A percentile compares a stretch with the other conserved stretches of the same genome.
phyloP scores from a whole-genome alignment of 2,113 vertebrate species.

The Dipodomys merriami region DNA sequence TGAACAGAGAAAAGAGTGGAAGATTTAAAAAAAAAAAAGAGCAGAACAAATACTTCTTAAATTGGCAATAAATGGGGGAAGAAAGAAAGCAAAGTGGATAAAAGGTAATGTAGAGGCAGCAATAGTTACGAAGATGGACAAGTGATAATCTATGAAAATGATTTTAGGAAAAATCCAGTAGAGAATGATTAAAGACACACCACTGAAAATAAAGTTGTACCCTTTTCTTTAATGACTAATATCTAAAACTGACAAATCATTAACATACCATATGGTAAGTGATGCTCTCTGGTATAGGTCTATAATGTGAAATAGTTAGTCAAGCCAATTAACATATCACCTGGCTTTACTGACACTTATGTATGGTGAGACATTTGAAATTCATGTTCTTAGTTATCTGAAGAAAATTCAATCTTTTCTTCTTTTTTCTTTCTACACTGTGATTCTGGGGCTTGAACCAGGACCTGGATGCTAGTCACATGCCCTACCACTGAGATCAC shows the following conservation, averaged over 20 bases:
- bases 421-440: neutral
- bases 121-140: neutral
- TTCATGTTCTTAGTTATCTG: neutral
- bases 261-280: neutral
- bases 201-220: neutral
- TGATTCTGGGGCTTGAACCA: neutral
- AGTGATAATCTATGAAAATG: no score
- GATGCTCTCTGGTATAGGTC: neutral
- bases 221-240: neutral
- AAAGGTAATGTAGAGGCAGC: no score
- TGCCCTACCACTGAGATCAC: neutral
- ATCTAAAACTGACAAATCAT: neutral
- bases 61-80: neutral
- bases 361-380: neutral
- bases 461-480: neutral
- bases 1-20: neutral
- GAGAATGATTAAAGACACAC: neutral
- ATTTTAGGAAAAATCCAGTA: neutral
- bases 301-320: neutral
- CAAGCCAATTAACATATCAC: neutral
- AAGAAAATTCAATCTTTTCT: no score
- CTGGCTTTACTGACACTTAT: neutral
- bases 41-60: neutral
- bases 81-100: no score
- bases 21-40: neutral